Conservation (phyloP, 2,888 invertebrate species). For the Platynereis dumerilii region DNA sequence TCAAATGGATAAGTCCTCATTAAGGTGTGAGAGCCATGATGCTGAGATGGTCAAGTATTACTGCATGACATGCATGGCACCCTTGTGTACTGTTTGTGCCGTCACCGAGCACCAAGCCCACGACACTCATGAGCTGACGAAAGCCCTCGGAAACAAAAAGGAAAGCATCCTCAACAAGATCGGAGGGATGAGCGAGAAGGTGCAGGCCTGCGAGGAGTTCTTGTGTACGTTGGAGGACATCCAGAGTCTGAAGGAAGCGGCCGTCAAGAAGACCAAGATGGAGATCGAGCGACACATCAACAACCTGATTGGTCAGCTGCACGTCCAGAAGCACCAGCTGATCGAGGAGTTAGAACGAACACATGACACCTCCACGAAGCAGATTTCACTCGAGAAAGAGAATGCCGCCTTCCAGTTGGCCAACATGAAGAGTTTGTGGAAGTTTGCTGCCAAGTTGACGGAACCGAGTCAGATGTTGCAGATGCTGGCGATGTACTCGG, state of each 20-base stretch:
- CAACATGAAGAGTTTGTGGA: conserved; percentile 40
- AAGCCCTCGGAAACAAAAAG: conserved; percentile 33
- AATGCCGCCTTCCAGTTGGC: conserved; percentile 32
- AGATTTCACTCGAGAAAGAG: conserved; percentile 32
- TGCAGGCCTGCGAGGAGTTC: conserved; percentile 29
- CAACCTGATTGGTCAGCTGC: conserved; percentile 31
- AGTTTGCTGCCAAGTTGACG: conserved; percentile 36
- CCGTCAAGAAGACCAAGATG: conserved; percentile 33
- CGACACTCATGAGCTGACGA: conserved; percentile 29
- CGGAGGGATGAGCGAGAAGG: conserved; percentile 32
- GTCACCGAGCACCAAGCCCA: conserved; percentile 35
- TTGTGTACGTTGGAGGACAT: conserved; percentile 33
- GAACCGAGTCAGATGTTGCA: conserved; percentile 37
- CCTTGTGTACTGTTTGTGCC: conserved; percentile 37
- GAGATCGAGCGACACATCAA: conserved; percentile 35
- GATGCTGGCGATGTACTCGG: conserved; percentile 36
- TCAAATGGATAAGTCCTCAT: conserved; percentile 30
- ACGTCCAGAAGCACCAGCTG: conserved; percentile 28
- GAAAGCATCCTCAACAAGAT: conserved; percentile 27
- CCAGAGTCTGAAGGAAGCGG: conserved; percentile 33
- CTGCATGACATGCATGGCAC: conserved; percentile 34
- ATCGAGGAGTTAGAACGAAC: conserved; percentile 33
- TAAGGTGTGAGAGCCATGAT: conserved; percentile 34
- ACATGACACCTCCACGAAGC: conserved; percentile 28
- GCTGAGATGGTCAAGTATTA: conserved; percentile 36